Conservation (phyloP, 1,140 invertebrate genomes). For the Ooceraea biroi region DNA sequence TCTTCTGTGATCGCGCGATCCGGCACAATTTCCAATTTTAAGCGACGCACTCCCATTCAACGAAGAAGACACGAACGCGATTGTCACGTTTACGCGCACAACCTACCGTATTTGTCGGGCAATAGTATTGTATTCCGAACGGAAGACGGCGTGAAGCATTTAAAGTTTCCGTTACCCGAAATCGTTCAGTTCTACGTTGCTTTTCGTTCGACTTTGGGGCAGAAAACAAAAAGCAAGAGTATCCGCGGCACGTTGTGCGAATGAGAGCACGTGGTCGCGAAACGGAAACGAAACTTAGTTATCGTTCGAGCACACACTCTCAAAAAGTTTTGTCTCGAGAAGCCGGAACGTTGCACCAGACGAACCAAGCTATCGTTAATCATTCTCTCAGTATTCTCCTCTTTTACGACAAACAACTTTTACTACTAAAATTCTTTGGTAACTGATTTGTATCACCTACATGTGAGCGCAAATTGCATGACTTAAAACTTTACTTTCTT, state of each 20-base stretch:
- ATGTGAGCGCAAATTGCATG: neutral
- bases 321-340: slow-evolving; percentile 64
- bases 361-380: slow-evolving; percentile 65
- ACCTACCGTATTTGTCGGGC: neutral
- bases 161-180: slow-evolving; percentile 26
- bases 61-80: slow-evolving; percentile 30
- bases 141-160: slow-evolving; percentile 53
- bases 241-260: slow-evolving; percentile 65
- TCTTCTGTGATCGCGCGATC: neutral
- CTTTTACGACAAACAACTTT: slow-evolving; percentile 65
- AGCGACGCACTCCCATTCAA: slow-evolving; percentile 54
- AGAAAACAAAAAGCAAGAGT: slow-evolving; percentile 38
- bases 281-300: slow-evolving; percentile 66
- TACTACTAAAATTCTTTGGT: slow-evolving; percentile 6
- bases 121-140: neutral
- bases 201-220: slow-evolving; percentile 39
- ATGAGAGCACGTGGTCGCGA: slow-evolving; percentile 66
- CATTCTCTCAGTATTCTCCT: slow-evolving; percentile 62
- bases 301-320: neutral
- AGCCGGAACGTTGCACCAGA: slow-evolving; percentile 50
- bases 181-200: slow-evolving; percentile 44
- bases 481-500: slow-evolving; percentile 8
- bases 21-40: slow-evolving; percentile 67
- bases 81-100: neutral
- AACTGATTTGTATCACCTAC: slow-evolving; percentile 34